Conservation (phyloP, 2,888 invertebrate species). For the Xiphydria camelus region DNA sequence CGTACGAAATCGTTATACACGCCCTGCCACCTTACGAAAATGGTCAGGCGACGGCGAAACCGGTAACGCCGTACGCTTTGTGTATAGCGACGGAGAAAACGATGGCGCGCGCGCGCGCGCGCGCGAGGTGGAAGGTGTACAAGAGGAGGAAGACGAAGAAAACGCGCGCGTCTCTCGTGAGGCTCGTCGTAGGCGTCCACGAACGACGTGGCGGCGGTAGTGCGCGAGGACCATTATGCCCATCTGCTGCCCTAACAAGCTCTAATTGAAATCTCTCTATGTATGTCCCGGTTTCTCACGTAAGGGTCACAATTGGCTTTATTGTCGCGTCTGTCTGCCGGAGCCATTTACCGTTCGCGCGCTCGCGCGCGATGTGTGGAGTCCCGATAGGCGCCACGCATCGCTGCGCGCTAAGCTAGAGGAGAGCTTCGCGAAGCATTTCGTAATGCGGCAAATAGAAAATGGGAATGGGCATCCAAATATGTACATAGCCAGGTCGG, state of each 20-base stretch:
- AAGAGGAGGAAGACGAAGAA: not conserved
- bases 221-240: slow-evolving; percentile 43
- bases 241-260: slow-evolving; percentile 55
- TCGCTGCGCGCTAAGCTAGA: not conserved
- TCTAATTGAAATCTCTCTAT: slow-evolving; percentile 55
- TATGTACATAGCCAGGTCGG: slow-evolving; percentile 8
- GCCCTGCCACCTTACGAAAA: too few relatives aligned
- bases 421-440: not conserved
- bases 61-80: not conserved
- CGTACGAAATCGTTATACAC: slow-evolving; percentile 30
- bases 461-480: slow-evolving; percentile 12
- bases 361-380: slow-evolving; percentile 6
- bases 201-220: slow-evolving; percentile 15
- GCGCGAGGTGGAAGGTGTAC: not conserved
- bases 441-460: slow-evolving; percentile 14
- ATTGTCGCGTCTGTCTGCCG: slow-evolving; percentile 41
- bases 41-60: not conserved
- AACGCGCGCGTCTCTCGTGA: slow-evolving; percentile 17
- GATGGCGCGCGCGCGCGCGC: not conserved
- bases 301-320: slow-evolving; percentile 50
- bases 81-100: not conserved
- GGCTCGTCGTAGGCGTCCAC: not conserved
- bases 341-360: slow-evolving; percentile 21
- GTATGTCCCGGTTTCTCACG: slow-evolving; percentile 46
- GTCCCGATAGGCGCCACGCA: not conserved